Evolutionary conservation across 2,113 vertebrate genomes (phyloP), one percentile per base, ranked within the genome.

Genomic region (Tautogolabrus adspersus): DNA sequence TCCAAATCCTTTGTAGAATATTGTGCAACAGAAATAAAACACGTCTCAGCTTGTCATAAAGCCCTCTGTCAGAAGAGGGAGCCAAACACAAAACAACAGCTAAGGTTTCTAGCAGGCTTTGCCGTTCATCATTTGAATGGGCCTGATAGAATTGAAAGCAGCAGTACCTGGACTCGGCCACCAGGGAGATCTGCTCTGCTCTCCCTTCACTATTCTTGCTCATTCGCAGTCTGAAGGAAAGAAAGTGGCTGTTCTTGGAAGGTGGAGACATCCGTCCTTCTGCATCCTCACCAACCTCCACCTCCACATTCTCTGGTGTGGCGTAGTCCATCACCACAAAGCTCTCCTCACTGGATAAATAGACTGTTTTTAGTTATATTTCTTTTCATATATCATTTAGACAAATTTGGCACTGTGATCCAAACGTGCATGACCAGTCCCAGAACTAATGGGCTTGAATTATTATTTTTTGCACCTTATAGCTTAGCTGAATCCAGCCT

Each of bases 261-360:
- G 94, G 91, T 0, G 72, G 72, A 0, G 89, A 38, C 6, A 60
- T 62, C 0, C 82, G 87, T 0, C 66, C 81, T 0, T 96, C 97
- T 0, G 22, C 0, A 6, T 83, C 91, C 57, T 96, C 95, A 0
- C 86, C 58, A 49, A 94, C 90, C 72, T 94, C 93, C 79, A 96
- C 96, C 0, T 88, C 91, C 46, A 98, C 51, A 6, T 97, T 95
- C 71, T 96, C 94, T 87, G 95, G 78, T 44, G 88, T 97, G 72
- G 96, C 96, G 0, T 99, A 97, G 91, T 98, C 96, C 86, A 96
- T 94, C 66, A 99, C 98, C 0, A 91, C 89, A 46, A 91, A 93
- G 79, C 86, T 91, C 83, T 98, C 98, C 88, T 99, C 97, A 0
- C 98, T 99, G 89, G 0, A 3, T 10, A 77, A 12, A 84, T 30